A percentile compares a stretch with the other conserved stretches of the same genome.
Conservation (phyloP, 2,797 vertebrate genomes). For the Anas bernieri region DNA sequence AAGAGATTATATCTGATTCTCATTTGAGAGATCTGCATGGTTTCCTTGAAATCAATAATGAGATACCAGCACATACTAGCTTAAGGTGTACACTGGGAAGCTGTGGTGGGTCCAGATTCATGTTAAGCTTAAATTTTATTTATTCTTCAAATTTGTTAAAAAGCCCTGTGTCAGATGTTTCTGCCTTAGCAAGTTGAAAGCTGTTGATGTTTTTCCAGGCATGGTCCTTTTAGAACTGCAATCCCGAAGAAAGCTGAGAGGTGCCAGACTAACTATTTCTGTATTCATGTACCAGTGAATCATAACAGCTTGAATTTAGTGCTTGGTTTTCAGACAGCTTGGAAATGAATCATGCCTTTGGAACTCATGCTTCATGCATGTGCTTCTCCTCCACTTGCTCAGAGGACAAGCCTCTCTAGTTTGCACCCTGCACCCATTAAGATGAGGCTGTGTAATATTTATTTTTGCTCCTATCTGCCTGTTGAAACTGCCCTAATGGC, state of each 20-base stretch:
- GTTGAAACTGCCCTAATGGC: neutral
- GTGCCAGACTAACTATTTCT: conserved; percentile 59
- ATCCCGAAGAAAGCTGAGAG: conserved; percentile 30
- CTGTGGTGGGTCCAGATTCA: neutral
- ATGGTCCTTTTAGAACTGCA: neutral
- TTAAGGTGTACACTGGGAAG: neutral
- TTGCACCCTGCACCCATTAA: neutral
- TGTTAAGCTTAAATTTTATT: neutral
- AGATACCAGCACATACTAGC: neutral
- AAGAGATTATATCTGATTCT: neutral
- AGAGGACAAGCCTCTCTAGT: neutral
- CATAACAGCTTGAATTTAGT: conserved; percentile 47
- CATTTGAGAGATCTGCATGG: neutral
- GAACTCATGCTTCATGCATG: neutral
- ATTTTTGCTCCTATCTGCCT: neutral
- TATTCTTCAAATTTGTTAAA: conserved; percentile 19
- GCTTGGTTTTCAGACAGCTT: conserved; percentile 21
- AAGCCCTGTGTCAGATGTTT: conserved; percentile 13
- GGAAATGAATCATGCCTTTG: neutral
- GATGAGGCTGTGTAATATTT: neutral
- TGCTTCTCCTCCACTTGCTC: conserved; percentile 14
- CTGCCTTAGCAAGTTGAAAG: conserved; percentile 29
- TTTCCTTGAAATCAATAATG: neutral
- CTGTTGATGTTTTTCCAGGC: conserved; percentile 39
- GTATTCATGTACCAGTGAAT: conserved; percentile 26